Base-by-base conservation (phyloP, 2,113 vertebrate species). In the Phyllostomus discolor region DNA sequence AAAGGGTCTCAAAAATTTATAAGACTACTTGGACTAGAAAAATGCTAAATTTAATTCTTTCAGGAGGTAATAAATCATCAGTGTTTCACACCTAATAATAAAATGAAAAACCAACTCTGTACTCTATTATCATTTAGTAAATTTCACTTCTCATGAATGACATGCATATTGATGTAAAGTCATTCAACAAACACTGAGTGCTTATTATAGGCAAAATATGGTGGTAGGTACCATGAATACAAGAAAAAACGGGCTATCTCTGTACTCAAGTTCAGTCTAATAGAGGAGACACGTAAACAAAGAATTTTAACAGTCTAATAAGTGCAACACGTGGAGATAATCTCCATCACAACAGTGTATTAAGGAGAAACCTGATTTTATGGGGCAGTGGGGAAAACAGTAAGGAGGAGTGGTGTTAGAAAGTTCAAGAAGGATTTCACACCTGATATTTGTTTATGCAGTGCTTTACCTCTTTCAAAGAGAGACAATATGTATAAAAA, bases 1-100 rank as follows among this genome's bases (percentile, higher is more conserved):
- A 92, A 79, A 90, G n/a, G 16, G 69, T 76, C 90, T 66, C 75
- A 69, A 84, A 95, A 87, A 76, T 15, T 80, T 76, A 85, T 26
- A 90, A 92, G 8, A 95, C 24, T 64, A 91, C 57, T 31, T 92
- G 76, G 92, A 92, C 80, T 70, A 93, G 70, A 94, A 92, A 92
- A 92, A 92, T 35, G 33, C 2, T 81, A 85, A 88, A 69, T 57
- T 52, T 52, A 78, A 89, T 81, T 92, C 46, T 76, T 80, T 86
- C 43, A 72, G 26, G 75, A 87, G 38, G n/a, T 43, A 88, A 81
- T 38, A 94, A 96, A 73, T 33, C 66, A 76, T 83, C 43, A 10
- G 41, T 46, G 33, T 33, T 72, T 88, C 92, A 31, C 19, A 89
- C 8, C 52, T 73, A 80, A 87, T 2, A 64, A 22, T 14, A 70